Evolutionary conservation across 2,113 vertebrate species (phyloP).

Genomic region (Dicerorhinus sumatrensis): DNA sequence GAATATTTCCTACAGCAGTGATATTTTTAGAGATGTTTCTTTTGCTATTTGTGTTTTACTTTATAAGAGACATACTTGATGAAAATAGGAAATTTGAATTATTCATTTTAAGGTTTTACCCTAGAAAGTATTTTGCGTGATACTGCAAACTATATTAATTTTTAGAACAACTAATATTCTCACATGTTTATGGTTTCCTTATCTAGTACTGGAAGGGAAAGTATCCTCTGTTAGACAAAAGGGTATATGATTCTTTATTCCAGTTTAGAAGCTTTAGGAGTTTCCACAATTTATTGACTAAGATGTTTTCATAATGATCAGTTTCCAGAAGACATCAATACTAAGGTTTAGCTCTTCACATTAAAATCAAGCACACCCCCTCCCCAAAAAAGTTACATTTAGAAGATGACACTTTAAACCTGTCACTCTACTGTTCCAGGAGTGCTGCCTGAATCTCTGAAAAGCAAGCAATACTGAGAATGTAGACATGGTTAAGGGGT

Average conservation of each 20-base stretch:
- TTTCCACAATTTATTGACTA: background rate
- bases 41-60: background rate
- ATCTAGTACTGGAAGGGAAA: background rate
- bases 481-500: background rate
- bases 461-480: background rate
- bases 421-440: background rate
- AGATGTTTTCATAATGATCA: conserved; percentile 45
- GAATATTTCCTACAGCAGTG: background rate
- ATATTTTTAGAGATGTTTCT: background rate
- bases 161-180: background rate
- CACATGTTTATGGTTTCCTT: background rate
- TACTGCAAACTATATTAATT: background rate
- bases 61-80: background rate
- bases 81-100: background rate
- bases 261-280: background rate
- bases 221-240: background rate
- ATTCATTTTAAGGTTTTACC: background rate
- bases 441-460: background rate
- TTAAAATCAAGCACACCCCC: background rate
- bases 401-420: background rate
- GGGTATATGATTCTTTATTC: background rate
- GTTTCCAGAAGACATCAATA: conserved; percentile 6
- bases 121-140: conserved; percentile 4
- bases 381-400: background rate
- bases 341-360: background rate